A percentile compares a stretch with the other conserved stretches of the same genome.
Evolutionary conservation across 2,797 vertebrate species (phyloP).

Genomic region (Sibirionetta formosa): DNA sequence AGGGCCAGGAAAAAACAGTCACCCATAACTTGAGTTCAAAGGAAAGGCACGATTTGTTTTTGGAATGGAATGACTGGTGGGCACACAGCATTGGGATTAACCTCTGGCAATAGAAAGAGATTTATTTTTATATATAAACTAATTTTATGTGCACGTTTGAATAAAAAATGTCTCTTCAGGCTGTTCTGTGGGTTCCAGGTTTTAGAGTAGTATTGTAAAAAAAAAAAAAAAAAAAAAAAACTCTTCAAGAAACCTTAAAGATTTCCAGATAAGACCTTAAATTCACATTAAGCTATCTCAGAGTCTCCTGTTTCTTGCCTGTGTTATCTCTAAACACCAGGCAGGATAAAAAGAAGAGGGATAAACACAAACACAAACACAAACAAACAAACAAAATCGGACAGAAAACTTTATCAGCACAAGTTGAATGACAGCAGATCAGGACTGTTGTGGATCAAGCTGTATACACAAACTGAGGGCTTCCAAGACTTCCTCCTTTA

Average conservation of each 20-base stretch:
- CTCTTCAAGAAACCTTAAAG: not conserved
- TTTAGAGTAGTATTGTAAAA: not conserved
- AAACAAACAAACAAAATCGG: not conserved
- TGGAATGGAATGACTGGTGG: not conserved
- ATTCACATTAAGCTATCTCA: not conserved
- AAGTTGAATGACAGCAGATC: not conserved
- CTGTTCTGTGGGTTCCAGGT: not conserved
- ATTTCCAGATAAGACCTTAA: not conserved
- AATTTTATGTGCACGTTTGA: not conserved
- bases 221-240: not conserved
- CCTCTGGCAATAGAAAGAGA: not conserved
- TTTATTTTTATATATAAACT: not conserved
- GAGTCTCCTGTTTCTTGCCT: not conserved
- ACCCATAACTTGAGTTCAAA: conserved; percentile 37
- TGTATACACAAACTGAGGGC: not conserved
- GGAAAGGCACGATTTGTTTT: not conserved
- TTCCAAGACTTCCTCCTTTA: not conserved
- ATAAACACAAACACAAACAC: not conserved
- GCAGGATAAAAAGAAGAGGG: not conserved
- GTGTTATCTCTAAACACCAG: not conserved
- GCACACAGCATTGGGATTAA: not conserved
- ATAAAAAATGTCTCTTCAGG: not conserved
- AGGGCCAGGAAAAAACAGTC: conserved; percentile 7
- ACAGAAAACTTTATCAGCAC: not conserved
- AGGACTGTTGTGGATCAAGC: not conserved